A percentile compares a stretch with the other conserved stretches of the same genome.
Conservation (phyloP, 2,113 vertebrate genomes). For the Trematocara macrostoma region DNA sequence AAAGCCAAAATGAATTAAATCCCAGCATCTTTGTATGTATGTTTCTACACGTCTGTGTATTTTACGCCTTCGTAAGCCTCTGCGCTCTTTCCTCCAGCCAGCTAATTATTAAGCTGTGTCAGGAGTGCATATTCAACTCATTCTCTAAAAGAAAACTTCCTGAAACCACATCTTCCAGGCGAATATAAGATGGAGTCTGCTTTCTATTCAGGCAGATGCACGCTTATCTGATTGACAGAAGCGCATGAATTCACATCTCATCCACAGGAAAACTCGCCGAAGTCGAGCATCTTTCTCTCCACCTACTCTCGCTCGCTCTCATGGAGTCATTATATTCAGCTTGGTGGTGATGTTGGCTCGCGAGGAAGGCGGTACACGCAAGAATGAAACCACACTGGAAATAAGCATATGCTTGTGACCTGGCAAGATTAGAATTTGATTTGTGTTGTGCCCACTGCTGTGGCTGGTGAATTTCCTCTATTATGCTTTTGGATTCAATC, state of each 20-base stretch:
- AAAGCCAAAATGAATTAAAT: not conserved
- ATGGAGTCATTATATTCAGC: constrained; percentile 14
- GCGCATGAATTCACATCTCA: not conserved
- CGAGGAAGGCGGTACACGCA: not conserved
- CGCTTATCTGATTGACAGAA: constrained; percentile 22
- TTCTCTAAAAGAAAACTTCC: not conserved
- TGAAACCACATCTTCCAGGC: not conserved
- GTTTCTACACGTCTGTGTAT: not conserved
- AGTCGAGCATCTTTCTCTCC: not conserved
- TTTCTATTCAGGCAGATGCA: not conserved
- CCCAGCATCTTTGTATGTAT: not conserved
- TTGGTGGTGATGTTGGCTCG: not conserved
- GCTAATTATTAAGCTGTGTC: not conserved
- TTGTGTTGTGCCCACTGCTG: not conserved
- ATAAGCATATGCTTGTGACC: not conserved
- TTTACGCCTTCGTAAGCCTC: not conserved
- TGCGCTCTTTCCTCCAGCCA: not conserved
- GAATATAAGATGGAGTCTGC: not conserved
- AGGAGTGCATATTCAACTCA: not conserved
- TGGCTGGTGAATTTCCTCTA: not conserved
- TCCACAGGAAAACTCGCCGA: not conserved
- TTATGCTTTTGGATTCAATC: constrained; percentile 18
- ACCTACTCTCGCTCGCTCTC: not conserved
- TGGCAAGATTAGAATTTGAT: constrained; percentile 18
- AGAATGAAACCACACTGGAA: not conserved